Evolutionary conservation across 2,888 invertebrate genomes (phyloP).

Genomic region (Pogonocherus hispidulus): DNA sequence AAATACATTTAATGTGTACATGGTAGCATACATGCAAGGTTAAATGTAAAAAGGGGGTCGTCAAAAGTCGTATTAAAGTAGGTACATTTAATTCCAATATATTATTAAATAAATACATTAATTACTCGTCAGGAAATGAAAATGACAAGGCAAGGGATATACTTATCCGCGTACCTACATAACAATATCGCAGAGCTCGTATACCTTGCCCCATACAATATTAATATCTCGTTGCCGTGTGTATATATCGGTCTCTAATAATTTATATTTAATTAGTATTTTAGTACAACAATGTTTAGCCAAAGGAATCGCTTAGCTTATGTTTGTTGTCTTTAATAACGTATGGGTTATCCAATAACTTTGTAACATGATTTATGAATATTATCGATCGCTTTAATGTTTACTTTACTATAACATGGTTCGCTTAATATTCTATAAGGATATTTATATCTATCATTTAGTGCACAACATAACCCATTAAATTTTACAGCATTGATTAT

Average conservation of each 20-base stretch:
- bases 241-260: constrained; percentile 48
- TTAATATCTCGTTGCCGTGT: constrained; percentile 46
- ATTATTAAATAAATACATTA: constrained; percentile 50
- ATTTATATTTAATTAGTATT: constrained; percentile 55
- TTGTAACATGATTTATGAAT: constrained; percentile 57
- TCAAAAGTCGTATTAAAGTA: constrained; percentile 18
- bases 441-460: constrained; percentile 51
- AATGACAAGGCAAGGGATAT: constrained; percentile 46
- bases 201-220: constrained; percentile 42
- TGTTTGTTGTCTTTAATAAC: constrained; percentile 56
- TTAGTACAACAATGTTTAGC: constrained; percentile 52
- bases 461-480: constrained; percentile 50
- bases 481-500: constrained; percentile 52
- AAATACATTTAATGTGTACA: background rate
- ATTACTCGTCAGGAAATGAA: constrained; percentile 47
- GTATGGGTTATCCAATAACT: constrained; percentile 54
- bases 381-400: constrained; percentile 54
- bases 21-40: constrained; percentile 10
- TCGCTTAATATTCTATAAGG: constrained; percentile 49
- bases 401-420: constrained; percentile 51
- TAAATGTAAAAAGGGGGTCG: constrained; percentile 10
- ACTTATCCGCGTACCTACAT: constrained; percentile 40
- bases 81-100: constrained; percentile 42
- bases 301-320: constrained; percentile 50
- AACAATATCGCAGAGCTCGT: constrained; percentile 36